A percentile compares a stretch with the other conserved stretches of the same genome.
Conservation (phyloP, 2,113 vertebrate species). For the Eleginops maclovinus region DNA sequence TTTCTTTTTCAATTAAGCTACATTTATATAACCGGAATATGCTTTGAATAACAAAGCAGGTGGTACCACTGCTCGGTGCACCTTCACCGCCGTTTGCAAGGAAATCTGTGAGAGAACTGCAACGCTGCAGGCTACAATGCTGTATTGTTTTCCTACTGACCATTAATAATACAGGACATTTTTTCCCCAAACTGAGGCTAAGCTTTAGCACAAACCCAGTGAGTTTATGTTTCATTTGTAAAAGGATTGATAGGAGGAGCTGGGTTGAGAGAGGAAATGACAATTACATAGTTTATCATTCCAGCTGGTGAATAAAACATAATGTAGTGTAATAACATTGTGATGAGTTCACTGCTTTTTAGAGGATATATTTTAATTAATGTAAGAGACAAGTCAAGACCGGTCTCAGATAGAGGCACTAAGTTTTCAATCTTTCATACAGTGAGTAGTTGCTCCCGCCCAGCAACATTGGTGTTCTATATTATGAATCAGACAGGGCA, state of each 20-base stretch:
- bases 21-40: slow-evolving; percentile 56
- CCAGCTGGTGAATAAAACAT: slow-evolving; percentile 29
- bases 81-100: slow-evolving; percentile 14
- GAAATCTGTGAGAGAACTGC: slow-evolving; percentile 25
- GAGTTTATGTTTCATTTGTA: slow-evolving; percentile 47
- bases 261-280: background rate
- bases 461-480: too few relatives aligned
- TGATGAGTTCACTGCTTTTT: background rate
- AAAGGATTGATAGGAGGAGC: slow-evolving; percentile 33
- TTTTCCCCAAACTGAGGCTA: slow-evolving; percentile 10
- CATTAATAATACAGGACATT: slow-evolving; percentile 53
- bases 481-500: too few relatives aligned
- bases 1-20: slow-evolving; percentile 75
- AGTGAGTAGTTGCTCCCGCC: too few relatives aligned
- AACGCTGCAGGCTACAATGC: slow-evolving; percentile 30
- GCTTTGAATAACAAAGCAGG: slow-evolving; percentile 71
- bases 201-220: background rate
- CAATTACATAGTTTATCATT: slow-evolving; percentile 19
- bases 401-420: too few relatives aligned
- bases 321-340: background rate
- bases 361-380: too few relatives aligned
- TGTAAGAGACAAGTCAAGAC: too few relatives aligned
- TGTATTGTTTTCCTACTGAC: slow-evolving; percentile 34
- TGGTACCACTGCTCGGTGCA: slow-evolving; percentile 27
- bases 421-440: too few relatives aligned